A percentile compares a stretch with the other conserved stretches of the same genome.
These are phyloP conservation scores for Thecophora atra DNA, from an alignment of 2,888 invertebrate species.

Conservation along the genomic window DNA sequence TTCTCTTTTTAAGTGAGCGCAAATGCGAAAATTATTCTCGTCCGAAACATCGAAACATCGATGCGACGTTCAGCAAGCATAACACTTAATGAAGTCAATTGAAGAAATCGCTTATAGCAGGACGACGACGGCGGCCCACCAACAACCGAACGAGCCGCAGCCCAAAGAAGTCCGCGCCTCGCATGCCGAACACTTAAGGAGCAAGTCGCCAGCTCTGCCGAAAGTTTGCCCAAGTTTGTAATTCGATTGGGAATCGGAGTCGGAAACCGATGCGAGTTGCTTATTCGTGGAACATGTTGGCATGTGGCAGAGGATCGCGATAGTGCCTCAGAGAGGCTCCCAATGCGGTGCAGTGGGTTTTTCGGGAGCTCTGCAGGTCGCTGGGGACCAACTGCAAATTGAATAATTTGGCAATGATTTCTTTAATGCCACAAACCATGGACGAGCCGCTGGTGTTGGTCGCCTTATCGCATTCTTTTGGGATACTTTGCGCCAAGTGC, in stretches of 20 bases:
- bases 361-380: slow-evolving; percentile 17
- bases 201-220: slow-evolving; percentile 36
- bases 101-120: slow-evolving; percentile 37
- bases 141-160: slow-evolving; percentile 13
- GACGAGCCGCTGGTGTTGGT: slow-evolving; percentile 2
- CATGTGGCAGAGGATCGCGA: not conserved
- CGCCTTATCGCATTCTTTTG: not conserved
- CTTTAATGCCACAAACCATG: slow-evolving; percentile 1
- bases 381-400: slow-evolving; percentile 17
- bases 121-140: not conserved
- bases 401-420: slow-evolving; percentile 29
- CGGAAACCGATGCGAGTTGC: slow-evolving; percentile 35
- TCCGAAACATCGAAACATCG: slow-evolving; percentile 21
- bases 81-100: slow-evolving; percentile 45
- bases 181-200: slow-evolving; percentile 17
- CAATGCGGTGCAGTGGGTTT: not conserved
- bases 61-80: slow-evolving; percentile 38
- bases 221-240: slow-evolving; percentile 43
- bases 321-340: not conserved
- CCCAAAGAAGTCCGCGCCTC: not conserved
- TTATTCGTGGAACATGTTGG: slow-evolving; percentile 28
- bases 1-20: slow-evolving; percentile 8
- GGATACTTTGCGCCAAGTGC: not conserved
- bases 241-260: slow-evolving; percentile 43
- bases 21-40: slow-evolving; percentile 42